These are phyloP conservation scores for Paraplagusia blochii DNA, from an alignment of 2,113 vertebrate species.

Conservation along the genomic window DNA sequence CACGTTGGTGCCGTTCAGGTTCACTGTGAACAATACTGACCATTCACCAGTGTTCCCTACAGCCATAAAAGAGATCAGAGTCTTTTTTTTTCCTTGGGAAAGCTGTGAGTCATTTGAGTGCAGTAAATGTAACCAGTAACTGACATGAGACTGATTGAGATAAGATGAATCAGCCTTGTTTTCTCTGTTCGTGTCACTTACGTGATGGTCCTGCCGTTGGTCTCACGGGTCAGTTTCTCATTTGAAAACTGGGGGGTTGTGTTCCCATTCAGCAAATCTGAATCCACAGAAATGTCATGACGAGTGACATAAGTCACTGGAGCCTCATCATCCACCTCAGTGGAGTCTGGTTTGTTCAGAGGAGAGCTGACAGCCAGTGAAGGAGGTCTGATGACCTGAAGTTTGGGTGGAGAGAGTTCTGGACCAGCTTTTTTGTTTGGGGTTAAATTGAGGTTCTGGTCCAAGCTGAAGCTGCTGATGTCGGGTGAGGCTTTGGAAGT, in stretches of 20 bases:
- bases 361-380: constrained; percentile 52
- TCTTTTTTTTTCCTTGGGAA: constrained; percentile 40
- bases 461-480: constrained; percentile 37
- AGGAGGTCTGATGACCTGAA: constrained; percentile 56
- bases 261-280: constrained; percentile 62
- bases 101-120: constrained; percentile 27
- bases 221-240: constrained; percentile 72
- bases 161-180: constrained; percentile 6
- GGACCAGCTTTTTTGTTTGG: constrained; percentile 24
- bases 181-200: constrained; percentile 75
- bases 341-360: constrained; percentile 69
- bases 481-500: constrained; percentile 21
- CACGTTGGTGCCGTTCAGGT: constrained; percentile 27
- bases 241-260: constrained; percentile 62
- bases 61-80: constrained; percentile 22
- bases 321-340: too few species aligned
- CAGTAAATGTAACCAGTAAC: constrained; percentile 5
- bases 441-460: constrained; percentile 71
- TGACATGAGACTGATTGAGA: constrained; percentile 11
- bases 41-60: constrained; percentile 29
- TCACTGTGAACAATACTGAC: constrained; percentile 25
- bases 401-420: constrained; percentile 19
- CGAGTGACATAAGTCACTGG: constrained; percentile 36
- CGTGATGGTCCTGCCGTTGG: constrained; percentile 84
- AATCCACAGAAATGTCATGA: constrained; percentile 35